Conservation (phyloP, 2,797 vertebrate species). For the Rachycentron canadum region DNA sequence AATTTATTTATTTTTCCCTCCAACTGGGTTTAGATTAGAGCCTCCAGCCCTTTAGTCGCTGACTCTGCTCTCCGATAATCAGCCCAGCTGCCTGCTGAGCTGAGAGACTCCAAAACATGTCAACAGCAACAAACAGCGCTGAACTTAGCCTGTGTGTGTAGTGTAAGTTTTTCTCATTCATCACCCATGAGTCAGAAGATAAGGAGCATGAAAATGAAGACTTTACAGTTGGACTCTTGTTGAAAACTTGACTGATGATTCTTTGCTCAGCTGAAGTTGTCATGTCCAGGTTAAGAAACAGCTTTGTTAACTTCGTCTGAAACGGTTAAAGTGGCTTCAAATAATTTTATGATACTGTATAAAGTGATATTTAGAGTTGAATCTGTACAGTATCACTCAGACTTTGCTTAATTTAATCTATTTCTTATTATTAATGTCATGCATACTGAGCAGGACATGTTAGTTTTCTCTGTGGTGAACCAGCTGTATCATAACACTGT, state of each 20-base stretch:
- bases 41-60: conserved; percentile 28
- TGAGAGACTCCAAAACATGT: conserved; percentile 46
- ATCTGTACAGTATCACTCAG: no score
- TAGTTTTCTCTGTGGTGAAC: no score
- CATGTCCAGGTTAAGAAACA: no score
- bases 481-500: no score
- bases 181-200: conserved; percentile 2
- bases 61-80: conserved; percentile 8
- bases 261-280: not conserved
- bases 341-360: no score
- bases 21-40: conserved; percentile 54
- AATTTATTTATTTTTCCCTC: conserved; percentile 46
- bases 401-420: no score
- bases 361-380: no score
- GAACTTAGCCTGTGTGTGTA: conserved; percentile 18
- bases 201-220: not conserved
- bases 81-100: conserved; percentile 34
- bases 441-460: no score
- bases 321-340: no score
- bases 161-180: conserved; percentile 2
- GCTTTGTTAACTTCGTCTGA: no score
- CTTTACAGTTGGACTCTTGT: not conserved
- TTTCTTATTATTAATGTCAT: no score
- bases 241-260: not conserved
- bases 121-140: conserved; percentile 1